Percentiles rank a stretch among this genome's conserved stretches.
Evolutionary conservation across 2,888 invertebrate species (phyloP).

Genomic region (Ichneumoninae sp.): DNA sequence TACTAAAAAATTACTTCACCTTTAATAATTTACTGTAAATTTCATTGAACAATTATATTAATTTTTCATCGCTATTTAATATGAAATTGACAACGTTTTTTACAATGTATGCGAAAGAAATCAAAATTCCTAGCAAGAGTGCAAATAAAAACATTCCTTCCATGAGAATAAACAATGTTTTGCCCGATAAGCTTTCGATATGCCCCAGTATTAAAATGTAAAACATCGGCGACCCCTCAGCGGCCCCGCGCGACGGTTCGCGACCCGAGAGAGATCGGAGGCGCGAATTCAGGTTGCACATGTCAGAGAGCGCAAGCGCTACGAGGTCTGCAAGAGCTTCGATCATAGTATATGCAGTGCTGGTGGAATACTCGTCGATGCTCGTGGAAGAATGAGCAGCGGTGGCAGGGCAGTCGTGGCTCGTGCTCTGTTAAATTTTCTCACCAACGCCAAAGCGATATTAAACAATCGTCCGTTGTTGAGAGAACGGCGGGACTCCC

Average conservation of each 20-base stretch:
- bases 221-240: neutral
- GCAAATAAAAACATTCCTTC: neutral
- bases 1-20: too few relatives aligned
- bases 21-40: too few relatives aligned
- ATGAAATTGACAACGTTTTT: too few relatives aligned
- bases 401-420: constrained; percentile 41
- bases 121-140: neutral
- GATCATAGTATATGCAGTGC: constrained; percentile 24
- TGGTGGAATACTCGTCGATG: constrained; percentile 32
- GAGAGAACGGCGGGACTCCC: constrained; percentile 27
- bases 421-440: constrained; percentile 45
- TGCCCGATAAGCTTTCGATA: neutral
- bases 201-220: neutral
- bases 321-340: neutral
- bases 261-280: constrained; percentile 26
- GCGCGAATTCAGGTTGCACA: constrained; percentile 34
- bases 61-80: too few relatives aligned
- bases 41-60: too few relatives aligned
- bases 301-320: constrained; percentile 39
- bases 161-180: neutral
- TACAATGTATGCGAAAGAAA: neutral
- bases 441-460: constrained; percentile 38
- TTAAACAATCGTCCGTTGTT: constrained; percentile 14
- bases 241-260: neutral
- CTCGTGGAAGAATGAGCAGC: constrained; percentile 55